Evolutionary conservation across 2,888 invertebrate genomes (phyloP).

Genomic region (Deilephila porcellus): DNA sequence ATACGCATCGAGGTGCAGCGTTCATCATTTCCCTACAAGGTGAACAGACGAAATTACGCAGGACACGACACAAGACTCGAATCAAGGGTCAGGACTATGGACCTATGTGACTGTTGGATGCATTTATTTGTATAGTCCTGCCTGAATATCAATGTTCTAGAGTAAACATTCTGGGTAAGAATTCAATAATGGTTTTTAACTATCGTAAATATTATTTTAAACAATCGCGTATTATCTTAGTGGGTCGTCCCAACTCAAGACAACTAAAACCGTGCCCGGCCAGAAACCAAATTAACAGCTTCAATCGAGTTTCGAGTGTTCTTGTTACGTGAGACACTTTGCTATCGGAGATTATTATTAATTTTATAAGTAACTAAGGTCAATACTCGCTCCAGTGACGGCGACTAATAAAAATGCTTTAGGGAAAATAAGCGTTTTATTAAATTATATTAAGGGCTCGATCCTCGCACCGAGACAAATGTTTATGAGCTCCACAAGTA

Average conservation of each 20-base stretch:
- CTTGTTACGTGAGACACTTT: slow-evolving; percentile 27
- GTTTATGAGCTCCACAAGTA: no score
- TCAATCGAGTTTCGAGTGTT: slow-evolving; percentile 29
- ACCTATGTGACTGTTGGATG: no score
- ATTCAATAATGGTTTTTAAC: background rate
- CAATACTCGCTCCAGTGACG: background rate
- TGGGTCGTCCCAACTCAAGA: background rate
- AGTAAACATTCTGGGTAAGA: no score
- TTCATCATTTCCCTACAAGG: no score
- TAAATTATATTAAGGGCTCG: no score
- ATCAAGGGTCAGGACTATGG: no score
- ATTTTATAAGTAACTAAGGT: slow-evolving; percentile 2
- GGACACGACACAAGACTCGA: no score
- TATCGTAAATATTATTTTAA: background rate
- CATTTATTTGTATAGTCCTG: background rate
- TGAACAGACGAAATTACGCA: no score
- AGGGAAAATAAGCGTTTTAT: background rate
- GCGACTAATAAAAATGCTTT: background rate
- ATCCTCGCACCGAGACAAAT: no score
- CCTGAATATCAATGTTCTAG: no score
- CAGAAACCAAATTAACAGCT: slow-evolving; percentile 28
- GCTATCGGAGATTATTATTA: slow-evolving; percentile 28
- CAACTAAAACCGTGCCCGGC: background rate
- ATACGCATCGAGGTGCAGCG: no score
- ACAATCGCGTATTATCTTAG: no score